Evolutionary conservation across 2,888 invertebrate species (phyloP).

Genomic region (Pheosia gnoma): DNA sequence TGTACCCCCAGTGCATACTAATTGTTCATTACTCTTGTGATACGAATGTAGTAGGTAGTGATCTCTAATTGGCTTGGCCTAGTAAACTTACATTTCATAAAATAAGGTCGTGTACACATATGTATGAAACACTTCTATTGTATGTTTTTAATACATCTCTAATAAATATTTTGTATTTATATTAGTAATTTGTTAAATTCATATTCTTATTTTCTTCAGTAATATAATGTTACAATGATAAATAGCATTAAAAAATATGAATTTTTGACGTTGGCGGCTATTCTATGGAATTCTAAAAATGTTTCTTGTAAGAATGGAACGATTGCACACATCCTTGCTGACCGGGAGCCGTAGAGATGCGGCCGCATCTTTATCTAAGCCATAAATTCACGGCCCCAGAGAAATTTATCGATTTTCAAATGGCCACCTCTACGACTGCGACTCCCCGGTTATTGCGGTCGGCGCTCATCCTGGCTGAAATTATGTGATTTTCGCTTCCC

Average conservation of each 20-base stretch:
- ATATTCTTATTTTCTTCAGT: no score
- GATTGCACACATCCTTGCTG: conserved; percentile 48
- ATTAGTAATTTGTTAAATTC: no score
- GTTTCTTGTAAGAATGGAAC: conserved; percentile 24
- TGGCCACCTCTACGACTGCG: conserved; percentile 66
- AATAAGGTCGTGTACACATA: no score
- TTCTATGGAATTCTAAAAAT: background rate
- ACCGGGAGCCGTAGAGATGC: conserved; percentile 57
- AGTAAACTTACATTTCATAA: no score
- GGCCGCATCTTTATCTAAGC: conserved; percentile 67
- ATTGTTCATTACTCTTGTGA: conserved; percentile 5
- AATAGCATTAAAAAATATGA: background rate
- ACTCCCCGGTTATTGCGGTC: conserved; percentile 64
- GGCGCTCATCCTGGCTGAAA: conserved; percentile 53
- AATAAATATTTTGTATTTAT: no score
- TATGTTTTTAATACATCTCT: no score
- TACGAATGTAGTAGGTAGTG: background rate
- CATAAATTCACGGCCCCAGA: conserved; percentile 75
- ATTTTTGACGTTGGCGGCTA: background rate
- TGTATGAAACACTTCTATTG: no score
- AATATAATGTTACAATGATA: no score
- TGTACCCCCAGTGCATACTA: background rate
- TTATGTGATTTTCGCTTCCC: conserved; percentile 54
- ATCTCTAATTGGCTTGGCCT: background rate
- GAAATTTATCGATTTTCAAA: conserved; percentile 78